These are phyloP conservation scores for Heteromormyrus szaboi DNA, from an alignment of 2,797 vertebrate genomes.

Conservation along the genomic window DNA sequence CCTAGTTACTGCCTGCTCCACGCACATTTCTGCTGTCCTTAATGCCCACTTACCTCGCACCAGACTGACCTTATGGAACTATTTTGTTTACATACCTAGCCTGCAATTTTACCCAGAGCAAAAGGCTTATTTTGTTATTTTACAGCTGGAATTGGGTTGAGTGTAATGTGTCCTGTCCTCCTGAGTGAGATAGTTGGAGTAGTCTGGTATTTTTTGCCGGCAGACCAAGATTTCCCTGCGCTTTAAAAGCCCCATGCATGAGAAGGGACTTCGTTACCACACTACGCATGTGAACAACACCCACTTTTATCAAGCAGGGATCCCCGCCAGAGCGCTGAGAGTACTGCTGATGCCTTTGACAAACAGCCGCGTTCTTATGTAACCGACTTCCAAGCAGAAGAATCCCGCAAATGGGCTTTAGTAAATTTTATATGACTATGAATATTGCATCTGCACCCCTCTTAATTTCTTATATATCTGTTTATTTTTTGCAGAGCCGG, in stretches of 20 bases:
- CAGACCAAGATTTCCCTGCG: background rate
- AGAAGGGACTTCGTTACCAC: background rate
- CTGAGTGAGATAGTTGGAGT: background rate
- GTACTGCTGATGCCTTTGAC: constrained; percentile 2
- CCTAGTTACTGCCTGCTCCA: background rate
- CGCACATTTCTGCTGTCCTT: background rate
- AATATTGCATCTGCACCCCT: background rate
- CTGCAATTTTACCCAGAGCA: background rate
- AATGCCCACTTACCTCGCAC: background rate
- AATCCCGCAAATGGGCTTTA: constrained; percentile 3
- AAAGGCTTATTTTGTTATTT: background rate
- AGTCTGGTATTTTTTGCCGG: background rate
- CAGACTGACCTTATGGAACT: background rate
- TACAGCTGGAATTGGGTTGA: background rate
- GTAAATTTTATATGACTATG: background rate
- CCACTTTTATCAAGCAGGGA: constrained; percentile 2
- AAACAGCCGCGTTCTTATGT: constrained; percentile 7
- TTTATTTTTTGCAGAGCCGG: background rate
- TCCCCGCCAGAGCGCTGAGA: background rate
- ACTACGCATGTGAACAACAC: constrained; percentile 2
- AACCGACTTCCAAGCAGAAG: background rate
- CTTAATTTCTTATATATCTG: background rate
- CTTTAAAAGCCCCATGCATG: background rate
- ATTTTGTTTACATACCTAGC: background rate
- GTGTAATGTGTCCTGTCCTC: background rate